Conservation (phyloP, 2,113 vertebrate species). For the Speoplatyrhinus poulsoni region DNA sequence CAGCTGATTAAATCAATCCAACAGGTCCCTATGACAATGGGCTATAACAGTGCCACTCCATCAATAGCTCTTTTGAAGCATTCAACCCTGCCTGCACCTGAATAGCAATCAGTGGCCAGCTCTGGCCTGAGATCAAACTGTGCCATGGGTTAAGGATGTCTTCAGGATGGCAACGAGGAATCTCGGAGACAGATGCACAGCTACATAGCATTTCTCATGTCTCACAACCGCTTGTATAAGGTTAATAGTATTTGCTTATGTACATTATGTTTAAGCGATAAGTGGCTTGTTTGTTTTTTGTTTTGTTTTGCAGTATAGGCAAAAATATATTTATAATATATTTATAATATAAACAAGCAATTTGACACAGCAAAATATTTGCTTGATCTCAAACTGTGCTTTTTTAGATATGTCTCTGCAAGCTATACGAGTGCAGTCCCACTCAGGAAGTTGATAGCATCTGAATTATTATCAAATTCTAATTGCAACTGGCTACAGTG, state of each 20-base stretch:
- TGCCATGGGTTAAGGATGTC: background rate
- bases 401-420: background rate
- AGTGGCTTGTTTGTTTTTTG: background rate
- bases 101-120: background rate
- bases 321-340: no score
- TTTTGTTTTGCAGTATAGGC: no score
- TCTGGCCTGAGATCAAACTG: slow-evolving; percentile 14
- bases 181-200: slow-evolving; percentile 4
- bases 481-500: background rate
- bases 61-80: no score
- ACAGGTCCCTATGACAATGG: no score
- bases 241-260: background rate
- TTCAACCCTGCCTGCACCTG: no score
- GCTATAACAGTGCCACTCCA: no score
- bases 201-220: background rate
- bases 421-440: background rate
- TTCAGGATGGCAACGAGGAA: background rate
- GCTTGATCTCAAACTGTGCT: no score
- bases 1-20: background rate
- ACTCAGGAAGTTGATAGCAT: background rate
- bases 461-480: slow-evolving; percentile 11
- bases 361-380: no score
- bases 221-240: background rate
- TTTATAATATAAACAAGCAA: no score
- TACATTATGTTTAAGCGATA: background rate